Evolutionary conservation across 2,888 invertebrate genomes (phyloP).

Genomic region (Drosophila nr. perissopoda): DNA sequence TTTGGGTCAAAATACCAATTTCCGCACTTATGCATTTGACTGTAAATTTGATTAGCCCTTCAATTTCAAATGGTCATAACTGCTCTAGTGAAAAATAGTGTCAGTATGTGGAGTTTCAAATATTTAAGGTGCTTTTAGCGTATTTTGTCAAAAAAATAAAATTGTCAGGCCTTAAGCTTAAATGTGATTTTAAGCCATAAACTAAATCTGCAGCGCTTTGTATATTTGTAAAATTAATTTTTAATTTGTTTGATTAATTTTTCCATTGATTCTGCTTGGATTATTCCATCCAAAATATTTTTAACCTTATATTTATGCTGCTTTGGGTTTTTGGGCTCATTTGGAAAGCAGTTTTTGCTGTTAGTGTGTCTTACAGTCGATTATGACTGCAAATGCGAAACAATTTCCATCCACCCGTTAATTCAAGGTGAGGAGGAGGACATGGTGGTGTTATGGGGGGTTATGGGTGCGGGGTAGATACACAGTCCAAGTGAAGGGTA

Average conservation of each 20-base stretch:
- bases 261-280: background rate
- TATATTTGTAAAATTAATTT: background rate
- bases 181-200: background rate
- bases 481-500: constrained; percentile 5
- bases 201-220: background rate
- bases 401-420: constrained; percentile 31
- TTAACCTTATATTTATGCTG: background rate
- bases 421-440: background rate
- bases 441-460: background rate
- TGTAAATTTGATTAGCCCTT: constrained; percentile 3
- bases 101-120: background rate
- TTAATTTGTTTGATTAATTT: background rate
- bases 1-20: background rate
- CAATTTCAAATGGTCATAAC: constrained; percentile 7
- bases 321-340: constrained; percentile 22
- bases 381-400: constrained; percentile 62
- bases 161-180: background rate
- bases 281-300: background rate
- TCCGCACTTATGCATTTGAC: background rate
- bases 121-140: background rate
- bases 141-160: background rate
- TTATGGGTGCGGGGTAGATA: background rate
- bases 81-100: background rate
- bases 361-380: constrained; percentile 42
- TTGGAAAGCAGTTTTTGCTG: constrained; percentile 24